Conservation (phyloP, 1,140 invertebrate species). For the Lanistes nyassanus region DNA sequence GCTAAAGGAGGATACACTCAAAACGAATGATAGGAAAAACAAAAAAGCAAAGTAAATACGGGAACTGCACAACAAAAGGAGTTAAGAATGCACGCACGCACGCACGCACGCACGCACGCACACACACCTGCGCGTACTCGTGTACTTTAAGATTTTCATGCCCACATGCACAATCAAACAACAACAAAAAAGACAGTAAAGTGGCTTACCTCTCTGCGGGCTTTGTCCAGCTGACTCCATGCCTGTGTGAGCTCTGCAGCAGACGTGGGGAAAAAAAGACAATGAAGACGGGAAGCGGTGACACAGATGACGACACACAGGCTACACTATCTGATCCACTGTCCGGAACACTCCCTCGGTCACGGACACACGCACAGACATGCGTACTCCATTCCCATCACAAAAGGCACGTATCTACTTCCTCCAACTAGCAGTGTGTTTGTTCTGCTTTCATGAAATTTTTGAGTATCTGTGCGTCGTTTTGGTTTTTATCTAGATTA, state of each 20-base stretch:
- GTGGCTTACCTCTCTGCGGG: not conserved
- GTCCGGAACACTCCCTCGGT: no score
- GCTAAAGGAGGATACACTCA: no score
- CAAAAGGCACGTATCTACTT: not conserved
- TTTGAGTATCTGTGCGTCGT: no score
- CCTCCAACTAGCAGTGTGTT: no score
- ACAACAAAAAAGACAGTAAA: not conserved
- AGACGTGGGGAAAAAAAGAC: not conserved
- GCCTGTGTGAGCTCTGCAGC: constrained; percentile 1
- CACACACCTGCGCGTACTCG: not conserved
- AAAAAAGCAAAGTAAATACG: not conserved
- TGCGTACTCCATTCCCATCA: no score
- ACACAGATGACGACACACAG: no score
- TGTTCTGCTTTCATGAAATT: not conserved
- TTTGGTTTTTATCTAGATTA: no score
- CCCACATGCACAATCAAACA: not conserved
- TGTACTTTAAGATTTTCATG: not conserved
- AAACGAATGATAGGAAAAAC: not conserved
- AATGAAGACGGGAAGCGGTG: not conserved
- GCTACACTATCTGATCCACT: not conserved
- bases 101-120: constrained; percentile 13
- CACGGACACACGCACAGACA: no score
- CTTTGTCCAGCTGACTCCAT: constrained; percentile 7
- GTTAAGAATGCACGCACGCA: not conserved
- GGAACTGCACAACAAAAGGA: not conserved